Base-by-base conservation (phyloP, 2,888 invertebrate genomes). In the Drosophila crucigera region DNA sequence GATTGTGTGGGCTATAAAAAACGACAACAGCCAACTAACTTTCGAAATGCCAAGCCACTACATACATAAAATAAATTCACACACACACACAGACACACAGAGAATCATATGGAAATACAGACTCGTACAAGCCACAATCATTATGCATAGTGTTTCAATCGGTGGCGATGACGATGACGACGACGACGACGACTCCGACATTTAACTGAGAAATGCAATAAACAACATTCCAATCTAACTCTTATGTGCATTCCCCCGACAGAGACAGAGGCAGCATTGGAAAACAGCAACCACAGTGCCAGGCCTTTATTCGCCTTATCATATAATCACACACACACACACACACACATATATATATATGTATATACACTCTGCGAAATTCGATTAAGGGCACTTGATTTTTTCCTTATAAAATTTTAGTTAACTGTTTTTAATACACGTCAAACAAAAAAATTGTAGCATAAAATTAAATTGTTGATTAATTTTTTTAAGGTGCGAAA, bases 181-280 rank as follows among this genome's bases (percentile, higher is more conserved):
- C 70, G 71, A 58, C 84, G 30, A 30, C 30, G 74, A 76, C 76
- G 58, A 53, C 60, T 16, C 58, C 84, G 75, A 78, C 78, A 84
- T 86, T 84, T 82, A 86, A 70, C 84, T 77, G 68, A 80, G 70
- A 82, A 84, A 88, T 84, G 85, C 83, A 88, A 83, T 85, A 81
- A 89, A 83, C 83, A 86, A 74, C 84, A 85, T 85, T 89, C 89
- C 89, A 79, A 86, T 79, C 74, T 78, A 74, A 86, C 75, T 81
- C 61, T 56, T 72, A 69, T 67, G 71, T 71, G 65, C 72, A 75
- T 66, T 35, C 67, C 63, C 22, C 19, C 19, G 25, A 25, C 16
- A 10, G 28, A 14, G 56, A 30, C 16, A 10, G 22, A 28, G 52
- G 14, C 55, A 33, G 33, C 47, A 49, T 37, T 31, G 53, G 35